Conservation (phyloP, 2,113 vertebrate species). For the Psittacara wagleri region DNA sequence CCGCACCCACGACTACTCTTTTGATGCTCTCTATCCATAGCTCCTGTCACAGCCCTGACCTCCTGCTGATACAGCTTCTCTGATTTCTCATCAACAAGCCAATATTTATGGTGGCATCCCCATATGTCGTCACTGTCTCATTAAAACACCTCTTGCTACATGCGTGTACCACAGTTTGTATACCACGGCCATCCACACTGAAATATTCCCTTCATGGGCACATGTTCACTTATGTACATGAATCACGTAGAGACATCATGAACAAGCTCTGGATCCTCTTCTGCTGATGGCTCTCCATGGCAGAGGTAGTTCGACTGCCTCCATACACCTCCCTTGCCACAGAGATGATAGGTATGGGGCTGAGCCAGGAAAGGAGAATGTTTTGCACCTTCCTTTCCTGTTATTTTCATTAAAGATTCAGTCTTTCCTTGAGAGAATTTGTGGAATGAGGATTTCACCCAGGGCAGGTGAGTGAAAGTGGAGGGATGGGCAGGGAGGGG, state of each 20-base stretch:
- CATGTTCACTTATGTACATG: neutral
- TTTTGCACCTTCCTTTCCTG: neutral
- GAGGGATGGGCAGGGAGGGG: neutral
- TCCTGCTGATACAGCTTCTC: neutral
- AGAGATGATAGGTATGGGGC: neutral
- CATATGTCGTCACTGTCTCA: neutral
- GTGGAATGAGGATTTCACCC: neutral
- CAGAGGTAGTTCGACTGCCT: neutral
- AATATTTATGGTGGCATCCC: neutral
- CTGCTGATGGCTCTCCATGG: neutral
- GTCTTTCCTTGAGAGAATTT: neutral
- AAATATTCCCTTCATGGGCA: neutral
- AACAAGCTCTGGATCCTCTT: neutral
- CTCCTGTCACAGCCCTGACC: neutral
- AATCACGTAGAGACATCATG: neutral
- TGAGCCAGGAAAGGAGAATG: neutral
- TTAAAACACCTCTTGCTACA: neutral
- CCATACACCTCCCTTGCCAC: neutral
- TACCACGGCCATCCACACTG: neutral
- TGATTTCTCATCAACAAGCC: neutral
- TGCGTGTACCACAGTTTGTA: neutral
- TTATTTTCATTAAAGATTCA: neutral
- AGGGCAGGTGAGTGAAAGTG: neutral
- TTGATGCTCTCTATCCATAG: neutral
- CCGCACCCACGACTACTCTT: neutral